Conservation (phyloP, 64 coral and sea anemone species). For the Pachyseris speciosa region DNA sequence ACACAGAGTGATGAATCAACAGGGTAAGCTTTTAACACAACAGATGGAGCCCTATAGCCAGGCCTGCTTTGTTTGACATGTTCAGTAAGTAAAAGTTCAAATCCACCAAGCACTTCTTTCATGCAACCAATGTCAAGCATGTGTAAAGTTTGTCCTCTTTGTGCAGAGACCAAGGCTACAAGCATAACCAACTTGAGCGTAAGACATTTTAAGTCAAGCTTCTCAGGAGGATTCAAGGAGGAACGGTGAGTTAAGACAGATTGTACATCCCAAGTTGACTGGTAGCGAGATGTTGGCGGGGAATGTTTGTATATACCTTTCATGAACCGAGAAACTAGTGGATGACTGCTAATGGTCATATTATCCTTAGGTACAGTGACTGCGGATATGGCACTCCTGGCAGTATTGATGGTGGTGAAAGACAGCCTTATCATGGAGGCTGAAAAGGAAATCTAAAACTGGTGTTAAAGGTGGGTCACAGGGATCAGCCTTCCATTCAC, state of each 20-base stretch:
- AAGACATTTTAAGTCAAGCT: background rate
- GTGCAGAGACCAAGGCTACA: background rate
- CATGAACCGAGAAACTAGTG: conserved; percentile 48
- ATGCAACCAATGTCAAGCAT: no score
- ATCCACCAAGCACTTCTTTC: no score
- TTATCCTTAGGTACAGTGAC: background rate
- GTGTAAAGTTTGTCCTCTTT: conserved; percentile 5
- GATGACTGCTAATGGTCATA: conserved; percentile 1
- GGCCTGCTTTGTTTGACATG: conserved; percentile 46
- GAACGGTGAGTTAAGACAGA: conserved; percentile 1
- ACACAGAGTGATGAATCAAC: background rate
- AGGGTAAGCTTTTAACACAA: conserved; percentile 10
- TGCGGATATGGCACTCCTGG: conserved; percentile 63
- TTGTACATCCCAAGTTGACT: conserved; percentile 1
- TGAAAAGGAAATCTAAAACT: conserved; percentile 26
- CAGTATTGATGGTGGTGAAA: conserved; percentile 55
- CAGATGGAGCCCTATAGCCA: conserved; percentile 24
- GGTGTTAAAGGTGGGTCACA: conserved; percentile 2
- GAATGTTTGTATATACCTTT: conserved; percentile 18
- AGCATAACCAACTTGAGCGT: conserved; percentile 15
- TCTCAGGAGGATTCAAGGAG: background rate
- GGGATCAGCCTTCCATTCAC: conserved; percentile 41
- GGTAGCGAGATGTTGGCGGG: background rate
- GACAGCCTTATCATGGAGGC: conserved; percentile 44
- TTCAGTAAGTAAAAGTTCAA: conserved; percentile 9